A percentile compares a stretch with the other conserved stretches of the same genome.
These are phyloP conservation scores for Hyppa rectilinea DNA, from an alignment of 2,888 invertebrate species.

Conservation along the genomic window DNA sequence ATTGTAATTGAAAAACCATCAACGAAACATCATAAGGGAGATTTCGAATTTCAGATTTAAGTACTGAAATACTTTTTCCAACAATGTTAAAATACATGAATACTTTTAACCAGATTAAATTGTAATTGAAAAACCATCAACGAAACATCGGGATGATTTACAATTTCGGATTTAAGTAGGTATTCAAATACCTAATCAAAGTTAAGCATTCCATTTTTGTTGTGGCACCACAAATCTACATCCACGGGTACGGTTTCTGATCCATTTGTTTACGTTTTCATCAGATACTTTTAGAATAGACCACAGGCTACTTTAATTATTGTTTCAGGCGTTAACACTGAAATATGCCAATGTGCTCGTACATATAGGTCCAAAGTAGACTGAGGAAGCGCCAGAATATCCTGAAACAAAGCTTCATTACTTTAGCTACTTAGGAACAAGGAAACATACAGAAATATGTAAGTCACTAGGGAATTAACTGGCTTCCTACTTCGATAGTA, in stretches of 20 bases:
- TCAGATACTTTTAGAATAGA: background rate
- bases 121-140: background rate
- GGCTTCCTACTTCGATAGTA: constrained; percentile 79
- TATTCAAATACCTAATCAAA: background rate
- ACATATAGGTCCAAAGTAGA: background rate
- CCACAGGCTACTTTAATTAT: background rate
- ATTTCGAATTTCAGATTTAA: no score
- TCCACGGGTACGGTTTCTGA: background rate
- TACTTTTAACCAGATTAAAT: no score
- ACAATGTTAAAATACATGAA: no score
- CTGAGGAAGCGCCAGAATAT: constrained; percentile 1
- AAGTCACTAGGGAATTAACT: constrained; percentile 62
- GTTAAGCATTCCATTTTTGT: background rate
- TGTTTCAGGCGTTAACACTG: background rate
- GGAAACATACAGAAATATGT: constrained; percentile 49
- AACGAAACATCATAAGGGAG: no score
- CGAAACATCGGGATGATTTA: no score
- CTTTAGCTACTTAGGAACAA: constrained; percentile 19
- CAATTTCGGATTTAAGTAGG: background rate
- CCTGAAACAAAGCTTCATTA: background rate
- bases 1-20: no score
- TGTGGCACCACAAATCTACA: background rate
- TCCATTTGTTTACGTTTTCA: background rate
- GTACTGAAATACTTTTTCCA: no score
- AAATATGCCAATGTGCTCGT: background rate